Percentiles rank a stretch among this genome's conserved stretches.
Conservation (phyloP, 1,140 invertebrate genomes). For the Parasteatoda tepidariorum region DNA sequence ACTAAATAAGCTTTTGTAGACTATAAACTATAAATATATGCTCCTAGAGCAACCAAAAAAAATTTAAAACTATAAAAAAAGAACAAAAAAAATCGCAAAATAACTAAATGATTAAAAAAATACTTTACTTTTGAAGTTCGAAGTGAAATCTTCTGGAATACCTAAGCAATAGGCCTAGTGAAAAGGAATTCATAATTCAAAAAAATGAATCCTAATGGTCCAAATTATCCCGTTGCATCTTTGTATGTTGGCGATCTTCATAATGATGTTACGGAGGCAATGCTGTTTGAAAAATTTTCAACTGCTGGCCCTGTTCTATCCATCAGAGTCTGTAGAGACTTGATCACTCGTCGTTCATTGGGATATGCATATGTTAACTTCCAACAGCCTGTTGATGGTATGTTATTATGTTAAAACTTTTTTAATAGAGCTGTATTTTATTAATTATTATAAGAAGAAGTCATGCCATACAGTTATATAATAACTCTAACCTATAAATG, state of each 20-base stretch:
- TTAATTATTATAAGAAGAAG: no score
- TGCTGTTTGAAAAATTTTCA: slow-evolving; percentile 99
- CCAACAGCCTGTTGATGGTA: slow-evolving; percentile 97
- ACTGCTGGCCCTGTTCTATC: slow-evolving; percentile 97
- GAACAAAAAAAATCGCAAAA: not conserved
- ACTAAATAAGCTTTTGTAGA: not conserved
- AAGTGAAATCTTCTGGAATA: not conserved
- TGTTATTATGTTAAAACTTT: slow-evolving; percentile 71
- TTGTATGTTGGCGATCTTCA: slow-evolving; percentile 99
- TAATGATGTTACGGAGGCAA: slow-evolving; percentile 97
- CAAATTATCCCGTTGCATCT: slow-evolving; percentile 94
- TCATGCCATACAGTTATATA: no score
- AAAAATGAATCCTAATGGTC: slow-evolving; percentile 50
- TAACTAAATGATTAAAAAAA: not conserved
- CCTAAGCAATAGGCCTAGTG: not conserved
- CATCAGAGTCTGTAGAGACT: slow-evolving; percentile 97
- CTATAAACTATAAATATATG: not conserved
- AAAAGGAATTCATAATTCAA: not conserved
- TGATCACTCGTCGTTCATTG: slow-evolving; percentile 95
- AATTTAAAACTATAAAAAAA: not conserved
- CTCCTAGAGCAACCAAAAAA: not conserved
- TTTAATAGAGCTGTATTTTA: not conserved
- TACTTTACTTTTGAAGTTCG: not conserved
- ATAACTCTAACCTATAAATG: no score
- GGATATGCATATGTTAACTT: slow-evolving; percentile 99